Evolutionary conservation across 2,113 vertebrate genomes (phyloP).

Genomic region (Fulmarus glacialis): DNA sequence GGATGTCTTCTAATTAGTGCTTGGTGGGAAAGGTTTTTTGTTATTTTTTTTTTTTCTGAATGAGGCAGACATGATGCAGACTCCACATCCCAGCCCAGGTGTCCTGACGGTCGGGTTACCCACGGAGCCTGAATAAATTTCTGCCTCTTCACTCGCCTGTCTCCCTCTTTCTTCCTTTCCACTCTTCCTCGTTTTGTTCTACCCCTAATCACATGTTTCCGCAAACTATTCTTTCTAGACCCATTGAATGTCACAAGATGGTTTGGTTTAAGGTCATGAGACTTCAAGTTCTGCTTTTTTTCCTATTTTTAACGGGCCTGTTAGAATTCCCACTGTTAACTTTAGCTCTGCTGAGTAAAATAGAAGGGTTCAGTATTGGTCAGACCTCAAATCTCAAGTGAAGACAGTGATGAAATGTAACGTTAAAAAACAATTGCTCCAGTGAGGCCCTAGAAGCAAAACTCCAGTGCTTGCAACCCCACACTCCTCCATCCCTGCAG

Average conservation of each 20-base stretch:
- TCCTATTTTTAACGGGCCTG: neutral
- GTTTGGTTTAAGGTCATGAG: slow-evolving; percentile 13
- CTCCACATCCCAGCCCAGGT: neutral
- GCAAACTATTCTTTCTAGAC: neutral
- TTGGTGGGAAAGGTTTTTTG: neutral
- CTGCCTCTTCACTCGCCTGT: neutral
- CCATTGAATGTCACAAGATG: neutral
- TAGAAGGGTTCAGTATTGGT: neutral
- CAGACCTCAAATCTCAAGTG: neutral
- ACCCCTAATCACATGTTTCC: slow-evolving; percentile 6
- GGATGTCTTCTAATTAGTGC: neutral
- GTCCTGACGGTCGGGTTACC: neutral
- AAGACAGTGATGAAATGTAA: neutral
- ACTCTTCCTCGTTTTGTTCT: neutral
- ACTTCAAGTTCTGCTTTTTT: neutral
- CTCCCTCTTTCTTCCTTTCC: neutral
- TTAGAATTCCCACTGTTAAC: neutral
- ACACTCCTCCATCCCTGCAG: neutral
- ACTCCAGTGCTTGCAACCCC: neutral
- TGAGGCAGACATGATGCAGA: neutral
- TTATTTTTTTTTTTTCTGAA: neutral
- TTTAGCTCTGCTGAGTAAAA: neutral
- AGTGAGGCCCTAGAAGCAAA: neutral
- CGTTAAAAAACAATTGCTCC: neutral
- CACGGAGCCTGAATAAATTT: neutral